Evolutionary conservation across 2,888 invertebrate genomes (phyloP).

Genomic region (Taphrorychus bicolor): DNA sequence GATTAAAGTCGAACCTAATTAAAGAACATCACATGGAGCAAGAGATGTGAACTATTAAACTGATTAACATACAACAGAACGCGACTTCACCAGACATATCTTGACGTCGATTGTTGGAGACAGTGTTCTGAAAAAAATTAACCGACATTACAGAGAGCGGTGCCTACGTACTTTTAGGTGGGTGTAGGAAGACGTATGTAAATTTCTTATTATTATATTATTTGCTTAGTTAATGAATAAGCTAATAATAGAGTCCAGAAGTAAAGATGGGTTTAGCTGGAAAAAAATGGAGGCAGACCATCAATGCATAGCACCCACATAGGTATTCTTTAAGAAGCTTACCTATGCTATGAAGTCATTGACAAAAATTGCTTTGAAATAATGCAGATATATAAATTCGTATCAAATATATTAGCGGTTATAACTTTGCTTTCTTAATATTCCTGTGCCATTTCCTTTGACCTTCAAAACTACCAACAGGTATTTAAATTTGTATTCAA

Average conservation of each 20-base stretch:
- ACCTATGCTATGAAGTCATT: background rate
- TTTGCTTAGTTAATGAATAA: slow-evolving; percentile 38
- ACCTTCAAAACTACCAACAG: background rate
- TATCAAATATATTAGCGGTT: slow-evolving; percentile 5
- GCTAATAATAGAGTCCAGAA: slow-evolving; percentile 33
- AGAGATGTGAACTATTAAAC: slow-evolving; percentile 30
- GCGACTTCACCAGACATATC: slow-evolving; percentile 17
- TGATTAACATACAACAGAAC: slow-evolving; percentile 37
- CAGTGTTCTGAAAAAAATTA: slow-evolving; percentile 28
- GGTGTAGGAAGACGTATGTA: slow-evolving; percentile 38
- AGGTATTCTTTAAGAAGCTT: background rate
- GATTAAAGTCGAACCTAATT: slow-evolving; percentile 19
- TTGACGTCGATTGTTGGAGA: slow-evolving; percentile 32
- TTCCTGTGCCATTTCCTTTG: background rate
- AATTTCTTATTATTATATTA: slow-evolving; percentile 31
- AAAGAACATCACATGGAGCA: background rate
- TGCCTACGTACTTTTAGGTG: slow-evolving; percentile 32
- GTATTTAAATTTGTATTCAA: background rate
- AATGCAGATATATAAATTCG: slow-evolving; percentile 2
- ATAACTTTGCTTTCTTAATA: background rate
- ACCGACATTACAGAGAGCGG: slow-evolving; percentile 28
- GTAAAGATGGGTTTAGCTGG: background rate
- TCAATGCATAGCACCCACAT: background rate
- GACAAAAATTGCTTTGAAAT: background rate
- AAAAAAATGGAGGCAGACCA: slow-evolving; percentile 15